Conservation (phyloP, 2,113 vertebrate species). For the Equus quagga region DNA sequence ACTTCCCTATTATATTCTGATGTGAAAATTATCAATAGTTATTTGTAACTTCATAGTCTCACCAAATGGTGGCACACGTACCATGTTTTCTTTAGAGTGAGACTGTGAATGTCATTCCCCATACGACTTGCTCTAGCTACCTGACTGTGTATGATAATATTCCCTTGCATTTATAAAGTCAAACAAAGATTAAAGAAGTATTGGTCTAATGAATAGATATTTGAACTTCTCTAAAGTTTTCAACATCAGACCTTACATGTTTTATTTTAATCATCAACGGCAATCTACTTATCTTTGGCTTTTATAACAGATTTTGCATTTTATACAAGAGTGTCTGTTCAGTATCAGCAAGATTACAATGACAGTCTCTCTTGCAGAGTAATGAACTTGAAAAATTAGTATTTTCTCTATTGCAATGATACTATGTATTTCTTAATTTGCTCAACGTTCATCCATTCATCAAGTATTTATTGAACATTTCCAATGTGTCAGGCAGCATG, state of each 20-base stretch:
- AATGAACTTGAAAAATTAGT: background rate
- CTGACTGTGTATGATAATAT: background rate
- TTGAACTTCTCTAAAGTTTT: background rate
- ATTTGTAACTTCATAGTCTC: conserved; percentile 71
- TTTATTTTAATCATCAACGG: background rate
- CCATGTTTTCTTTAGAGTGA: conserved; percentile 2
- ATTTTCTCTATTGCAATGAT: background rate
- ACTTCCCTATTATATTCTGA: background rate
- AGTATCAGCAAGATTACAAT: background rate
- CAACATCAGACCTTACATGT: background rate
- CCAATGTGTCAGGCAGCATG: no score
- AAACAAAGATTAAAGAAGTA: background rate
- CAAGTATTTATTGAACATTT: background rate
- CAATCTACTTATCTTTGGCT: background rate
- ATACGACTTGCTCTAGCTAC: background rate
- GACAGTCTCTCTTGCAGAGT: background rate
- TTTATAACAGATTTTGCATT: background rate
- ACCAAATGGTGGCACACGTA: conserved; percentile 75
- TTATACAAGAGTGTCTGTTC: background rate
- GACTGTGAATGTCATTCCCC: background rate
- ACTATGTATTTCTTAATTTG: background rate
- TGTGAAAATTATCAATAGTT: conserved; percentile 54
- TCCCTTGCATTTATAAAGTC: background rate
- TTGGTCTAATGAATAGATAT: background rate
- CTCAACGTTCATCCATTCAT: background rate